A percentile compares a stretch with the other conserved stretches of the same genome.
Evolutionary conservation across 2,797 vertebrate species (phyloP).

Genomic region (Poeciliopsis turneri): DNA sequence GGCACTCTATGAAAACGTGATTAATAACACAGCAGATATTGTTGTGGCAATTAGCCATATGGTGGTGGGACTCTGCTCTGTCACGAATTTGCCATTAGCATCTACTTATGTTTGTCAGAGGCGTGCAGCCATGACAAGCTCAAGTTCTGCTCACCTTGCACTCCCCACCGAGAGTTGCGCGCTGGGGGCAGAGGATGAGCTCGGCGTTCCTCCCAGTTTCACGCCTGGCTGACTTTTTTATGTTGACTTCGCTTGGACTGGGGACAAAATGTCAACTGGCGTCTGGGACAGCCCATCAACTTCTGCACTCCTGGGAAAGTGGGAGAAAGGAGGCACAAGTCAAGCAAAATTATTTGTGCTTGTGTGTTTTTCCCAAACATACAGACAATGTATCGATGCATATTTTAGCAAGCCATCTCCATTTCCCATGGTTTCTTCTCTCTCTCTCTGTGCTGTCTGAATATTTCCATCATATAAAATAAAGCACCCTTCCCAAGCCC

Average conservation of each 20-base stretch:
- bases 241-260: constrained; percentile 89
- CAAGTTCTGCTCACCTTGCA: constrained; percentile 98
- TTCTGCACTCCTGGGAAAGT: constrained; percentile 74
- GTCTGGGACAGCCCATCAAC: constrained; percentile 87
- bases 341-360: constrained; percentile 68
- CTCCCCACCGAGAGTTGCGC: constrained; percentile 87
- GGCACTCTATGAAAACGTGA: constrained; percentile 99
- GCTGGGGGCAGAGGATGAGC: constrained; percentile 82
- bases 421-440: background rate
- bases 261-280: constrained; percentile 92
- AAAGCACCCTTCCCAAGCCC: background rate
- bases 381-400: constrained; percentile 35
- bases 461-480: background rate
- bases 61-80: constrained; percentile 99
- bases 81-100: constrained; percentile 99
- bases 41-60: constrained; percentile 99
- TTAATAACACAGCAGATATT: constrained; percentile 99
- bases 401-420: background rate
- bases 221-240: constrained; percentile 90
- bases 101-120: constrained; percentile 99
- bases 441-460: background rate
- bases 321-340: constrained; percentile 34
- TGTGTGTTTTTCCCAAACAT: constrained; percentile 62
- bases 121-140: constrained; percentile 98
- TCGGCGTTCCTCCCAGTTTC: constrained; percentile 87